phyloP scores from a whole-genome alignment of 2,888 invertebrate species.

The Oligia fasciuncula region DNA sequence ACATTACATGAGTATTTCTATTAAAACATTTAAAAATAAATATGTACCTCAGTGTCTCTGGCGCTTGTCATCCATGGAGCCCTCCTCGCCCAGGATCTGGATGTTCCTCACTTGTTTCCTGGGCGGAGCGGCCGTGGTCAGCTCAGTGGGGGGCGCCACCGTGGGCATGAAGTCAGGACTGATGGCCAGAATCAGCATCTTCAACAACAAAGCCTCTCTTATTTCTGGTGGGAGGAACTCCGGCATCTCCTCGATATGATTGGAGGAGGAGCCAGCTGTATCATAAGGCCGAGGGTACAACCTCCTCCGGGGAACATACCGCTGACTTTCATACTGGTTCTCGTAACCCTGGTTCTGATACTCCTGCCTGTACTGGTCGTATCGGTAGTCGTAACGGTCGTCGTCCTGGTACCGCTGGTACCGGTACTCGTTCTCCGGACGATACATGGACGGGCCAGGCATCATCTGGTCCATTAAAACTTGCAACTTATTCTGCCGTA shows the following conservation, averaged over 20 bases:
- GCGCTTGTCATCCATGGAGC: conserved; percentile 82
- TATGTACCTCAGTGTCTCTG: conserved; percentile 77
- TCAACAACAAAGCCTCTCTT: conserved; percentile 92
- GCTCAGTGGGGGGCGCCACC: conserved; percentile 82
- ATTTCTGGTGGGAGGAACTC: conserved; percentile 93
- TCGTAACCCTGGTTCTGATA: conserved; percentile 85
- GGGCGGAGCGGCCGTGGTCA: conserved; percentile 87
- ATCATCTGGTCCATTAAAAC: conserved; percentile 88
- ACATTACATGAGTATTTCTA: conserved; percentile 81
- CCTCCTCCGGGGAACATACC: conserved; percentile 84
- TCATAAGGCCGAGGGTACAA: conserved; percentile 83
- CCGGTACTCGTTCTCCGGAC: conserved; percentile 76
- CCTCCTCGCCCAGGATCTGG: conserved; percentile 92
- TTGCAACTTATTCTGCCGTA: conserved; percentile 91
- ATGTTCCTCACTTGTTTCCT: conserved; percentile 92
- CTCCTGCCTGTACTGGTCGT: conserved; percentile 82
- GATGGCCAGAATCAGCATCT: conserved; percentile 93
- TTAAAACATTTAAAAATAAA: conserved; percentile 71
- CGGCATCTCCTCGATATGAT: conserved; percentile 87
- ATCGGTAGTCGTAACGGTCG: conserved; percentile 82
- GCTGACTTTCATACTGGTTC: conserved; percentile 86
- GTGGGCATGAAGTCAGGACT: conserved; percentile 90
- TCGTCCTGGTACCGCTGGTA: conserved; percentile 84
- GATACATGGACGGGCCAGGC: conserved; percentile 79
- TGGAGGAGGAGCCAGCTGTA: conserved; percentile 81